Base-by-base conservation (phyloP, 2,113 vertebrate genomes). In the Albula goreensis region DNA sequence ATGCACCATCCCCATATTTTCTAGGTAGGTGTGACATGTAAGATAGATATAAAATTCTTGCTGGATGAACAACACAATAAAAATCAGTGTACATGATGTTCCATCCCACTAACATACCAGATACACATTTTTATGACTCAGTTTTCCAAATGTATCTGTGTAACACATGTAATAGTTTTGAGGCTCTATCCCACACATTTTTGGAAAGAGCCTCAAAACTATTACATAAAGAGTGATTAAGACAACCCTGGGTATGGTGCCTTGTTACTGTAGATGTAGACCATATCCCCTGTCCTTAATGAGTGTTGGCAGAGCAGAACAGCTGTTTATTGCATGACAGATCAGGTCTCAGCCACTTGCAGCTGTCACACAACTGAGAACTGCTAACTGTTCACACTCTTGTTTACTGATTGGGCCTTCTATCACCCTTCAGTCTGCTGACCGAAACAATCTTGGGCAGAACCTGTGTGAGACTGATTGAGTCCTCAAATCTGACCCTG, bases 291-390 rank as follows among this genome's bases (percentile, higher is more conserved):
- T 52, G 53, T 48, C 78, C 84, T 80, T 63, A 80, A 85, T 85
- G 78, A 85, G 78, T 31, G 19, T 60, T 57, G 56, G 84, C 77
- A 85, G 84, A 50, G 53, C 49, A 31, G 53, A 60, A 57, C 31
- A 19, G 2, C 25, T 19, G 84, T 81, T 85, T 80, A 80, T 80
- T 80, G 78, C 80, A 74, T 66, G 84, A 60, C 48, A 53, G 78
- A 17, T 80, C 53, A n/a, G 9, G 78, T 85, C 78, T 0, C 11
- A 80, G 57, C 31, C 41, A 25, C 13, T 31, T 41, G 56, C 84
- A 80, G 56, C 84, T 80, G 25, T 2, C 49, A 81, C 50, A 79
- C 70, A 77, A 79, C n/a, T 41, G 31, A 56, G 12, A 56, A 56
- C 53, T 56, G 53, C 8, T 12, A 80, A 50, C 78, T 49, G 48